Evolutionary conservation across 2,797 vertebrate genomes (phyloP).

Genomic region (Darevskia mixta): DNA sequence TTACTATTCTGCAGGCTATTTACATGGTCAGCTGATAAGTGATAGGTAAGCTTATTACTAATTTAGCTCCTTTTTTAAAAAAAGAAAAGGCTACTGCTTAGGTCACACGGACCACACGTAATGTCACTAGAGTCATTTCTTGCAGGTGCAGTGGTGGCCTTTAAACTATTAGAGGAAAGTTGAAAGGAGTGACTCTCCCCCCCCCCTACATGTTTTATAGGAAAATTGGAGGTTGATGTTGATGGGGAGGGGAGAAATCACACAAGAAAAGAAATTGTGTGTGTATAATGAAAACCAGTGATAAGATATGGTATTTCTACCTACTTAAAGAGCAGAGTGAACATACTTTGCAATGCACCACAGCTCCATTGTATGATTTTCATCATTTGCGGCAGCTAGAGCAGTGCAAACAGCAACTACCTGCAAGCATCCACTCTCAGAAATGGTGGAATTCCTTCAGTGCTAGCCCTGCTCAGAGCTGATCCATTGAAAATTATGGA

Average conservation of each 20-base stretch:
- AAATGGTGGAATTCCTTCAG: not conserved
- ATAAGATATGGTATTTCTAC: not conserved
- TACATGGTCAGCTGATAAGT: slow-evolving; percentile 72
- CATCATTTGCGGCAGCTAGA: not conserved
- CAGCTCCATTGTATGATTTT: not conserved
- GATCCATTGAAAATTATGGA: no score
- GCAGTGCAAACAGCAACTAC: not conserved
- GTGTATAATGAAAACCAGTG: not conserved
- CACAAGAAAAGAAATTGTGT: not conserved
- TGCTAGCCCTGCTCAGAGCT: no score
- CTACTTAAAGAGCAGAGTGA: not conserved
- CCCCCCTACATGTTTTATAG: not conserved
- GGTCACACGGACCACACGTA: slow-evolving; percentile 49
- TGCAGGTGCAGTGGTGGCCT: not conserved
- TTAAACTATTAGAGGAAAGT: slow-evolving; percentile 24
- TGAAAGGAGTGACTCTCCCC: slow-evolving; percentile 5
- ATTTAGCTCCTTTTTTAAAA: slow-evolving; percentile 61
- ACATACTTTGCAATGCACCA: not conserved
- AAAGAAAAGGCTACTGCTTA: slow-evolving; percentile 35
- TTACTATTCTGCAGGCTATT: slow-evolving; percentile 67
- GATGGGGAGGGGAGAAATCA: slow-evolving; percentile 11
- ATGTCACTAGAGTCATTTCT: slow-evolving; percentile 45
- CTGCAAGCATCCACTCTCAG: not conserved
- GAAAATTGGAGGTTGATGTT: not conserved
- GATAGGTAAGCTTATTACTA: slow-evolving; percentile 74